Conservation (phyloP, 35 echinoderm and acorn worm genomes). For the Ophiothrix spiculata region DNA sequence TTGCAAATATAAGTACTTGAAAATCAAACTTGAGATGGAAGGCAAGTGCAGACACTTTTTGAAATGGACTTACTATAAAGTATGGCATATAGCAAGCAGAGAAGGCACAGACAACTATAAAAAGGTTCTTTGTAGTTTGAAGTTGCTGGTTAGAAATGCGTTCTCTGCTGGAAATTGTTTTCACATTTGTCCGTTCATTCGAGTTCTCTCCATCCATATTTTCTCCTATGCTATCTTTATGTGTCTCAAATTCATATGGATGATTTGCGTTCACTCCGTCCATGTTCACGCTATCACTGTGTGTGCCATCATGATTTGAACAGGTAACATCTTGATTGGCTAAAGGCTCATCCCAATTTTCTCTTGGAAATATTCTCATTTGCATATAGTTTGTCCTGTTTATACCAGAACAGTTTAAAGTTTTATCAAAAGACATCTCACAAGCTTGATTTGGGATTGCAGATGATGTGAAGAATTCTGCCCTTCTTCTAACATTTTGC, state of each 20-base stretch:
- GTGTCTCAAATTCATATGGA: no score
- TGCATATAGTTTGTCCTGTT: background rate
- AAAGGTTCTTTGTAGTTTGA: background rate
- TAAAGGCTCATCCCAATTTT: background rate
- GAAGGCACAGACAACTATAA: background rate
- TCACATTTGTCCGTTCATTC: background rate
- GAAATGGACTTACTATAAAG: background rate
- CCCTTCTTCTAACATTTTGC: background rate
- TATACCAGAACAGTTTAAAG: background rate
- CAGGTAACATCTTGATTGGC: no score
- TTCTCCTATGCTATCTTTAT: no score
- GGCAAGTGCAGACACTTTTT: background rate
- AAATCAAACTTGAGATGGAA: background rate
- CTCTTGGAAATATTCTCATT: background rate
- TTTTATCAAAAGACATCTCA: background rate
- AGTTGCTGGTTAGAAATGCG: background rate
- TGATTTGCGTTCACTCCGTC: no score
- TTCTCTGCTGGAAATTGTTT: background rate
- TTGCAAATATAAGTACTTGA: background rate
- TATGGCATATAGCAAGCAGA: background rate
- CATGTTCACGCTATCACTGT: no score
- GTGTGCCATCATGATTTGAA: no score
- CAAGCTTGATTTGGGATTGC: background rate
- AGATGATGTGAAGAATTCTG: background rate
- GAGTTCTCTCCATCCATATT: no score